Evolutionary conservation across 2,888 invertebrate species (phyloP).

Genomic region (Eurytoma californica): DNA sequence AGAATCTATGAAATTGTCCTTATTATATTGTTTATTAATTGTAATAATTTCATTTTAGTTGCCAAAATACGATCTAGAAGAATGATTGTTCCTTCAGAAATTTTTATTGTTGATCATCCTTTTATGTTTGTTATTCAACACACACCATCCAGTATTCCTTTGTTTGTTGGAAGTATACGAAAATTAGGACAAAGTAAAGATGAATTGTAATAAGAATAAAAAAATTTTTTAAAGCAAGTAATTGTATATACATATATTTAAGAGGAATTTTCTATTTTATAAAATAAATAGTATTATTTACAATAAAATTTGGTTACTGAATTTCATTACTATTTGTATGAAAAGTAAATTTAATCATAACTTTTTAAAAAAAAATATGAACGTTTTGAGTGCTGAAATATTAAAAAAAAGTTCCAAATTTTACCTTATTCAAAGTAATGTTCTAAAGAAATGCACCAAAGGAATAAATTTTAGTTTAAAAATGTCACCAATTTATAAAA

Average conservation of each 20-base stretch:
- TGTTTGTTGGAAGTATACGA: constrained; percentile 69
- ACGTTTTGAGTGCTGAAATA: too few relatives aligned
- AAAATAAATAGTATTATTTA: background rate
- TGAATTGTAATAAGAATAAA: constrained; percentile 63
- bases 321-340: background rate
- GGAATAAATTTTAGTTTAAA: too few relatives aligned
- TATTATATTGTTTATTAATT: background rate
- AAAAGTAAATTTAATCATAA: too few relatives aligned
- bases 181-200: constrained; percentile 64
- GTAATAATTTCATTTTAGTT: constrained; percentile 58
- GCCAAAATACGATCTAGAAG: constrained; percentile 63
- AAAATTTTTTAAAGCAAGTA: background rate
- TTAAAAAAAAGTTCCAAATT: too few relatives aligned
- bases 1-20: constrained; percentile 5
- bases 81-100: constrained; percentile 59
- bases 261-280: too few relatives aligned
- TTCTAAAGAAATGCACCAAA: too few relatives aligned
- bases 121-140: constrained; percentile 71
- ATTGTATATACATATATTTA: background rate
- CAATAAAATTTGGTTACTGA: background rate
- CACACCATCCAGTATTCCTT: constrained; percentile 64
- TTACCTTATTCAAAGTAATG: too few relatives aligned
- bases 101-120: constrained; percentile 73
- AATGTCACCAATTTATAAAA: too few relatives aligned
- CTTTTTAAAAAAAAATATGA: too few relatives aligned